Evolutionary conservation across 2,888 invertebrate species (phyloP), one percentile per base, ranked within the genome.

Genomic region (Lepidochitona cinerea): DNA sequence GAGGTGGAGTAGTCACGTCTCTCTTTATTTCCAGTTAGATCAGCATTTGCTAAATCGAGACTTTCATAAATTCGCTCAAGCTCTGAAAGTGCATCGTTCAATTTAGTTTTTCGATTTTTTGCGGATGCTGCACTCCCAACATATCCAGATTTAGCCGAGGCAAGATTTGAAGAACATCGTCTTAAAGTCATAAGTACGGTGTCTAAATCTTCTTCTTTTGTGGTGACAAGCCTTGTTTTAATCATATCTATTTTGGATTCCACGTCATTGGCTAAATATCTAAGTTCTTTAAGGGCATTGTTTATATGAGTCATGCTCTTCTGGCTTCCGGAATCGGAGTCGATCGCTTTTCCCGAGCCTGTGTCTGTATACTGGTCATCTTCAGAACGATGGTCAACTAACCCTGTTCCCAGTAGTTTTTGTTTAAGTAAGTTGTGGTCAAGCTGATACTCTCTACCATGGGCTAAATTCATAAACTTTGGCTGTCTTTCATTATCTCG

Each of bases 31-130:
- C 82, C 83, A 70, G 81, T 74, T 33, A 83, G 52, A 59, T 71
- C 70, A 26, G 83, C 83, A 68, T 84, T 82, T 64, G 84, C 80
- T 1, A 87, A 73, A 72, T 87, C 80, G 33, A 89, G 70, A 53
- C 79, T 81, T 49, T 86, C 82, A 75, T 88, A 89, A 41, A 88
- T 86, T 74, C 83, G 81, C 68, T 89, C 89, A 35, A 89, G 81
- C 67, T 89, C 89, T 3, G 80, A 76, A 33, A 89, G 77, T 9
- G 85, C 88, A 69, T 88, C 88, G 65, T 83, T 79, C 5, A 89
- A 80, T 72, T 87, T 87, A 14, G 84, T 80, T 68, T 80, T 84
- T 72, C 83, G 4, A n/a, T 14, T 66, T 66, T 66, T 35, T n/a
- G 37, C 66, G 12, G 35, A 37, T 37, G 66, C 37, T 4, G 37